Percentiles rank a stretch among this genome's conserved stretches.
Conservation (phyloP, 2,797 vertebrate genomes). For the Odontamblyopus rebecca region DNA sequence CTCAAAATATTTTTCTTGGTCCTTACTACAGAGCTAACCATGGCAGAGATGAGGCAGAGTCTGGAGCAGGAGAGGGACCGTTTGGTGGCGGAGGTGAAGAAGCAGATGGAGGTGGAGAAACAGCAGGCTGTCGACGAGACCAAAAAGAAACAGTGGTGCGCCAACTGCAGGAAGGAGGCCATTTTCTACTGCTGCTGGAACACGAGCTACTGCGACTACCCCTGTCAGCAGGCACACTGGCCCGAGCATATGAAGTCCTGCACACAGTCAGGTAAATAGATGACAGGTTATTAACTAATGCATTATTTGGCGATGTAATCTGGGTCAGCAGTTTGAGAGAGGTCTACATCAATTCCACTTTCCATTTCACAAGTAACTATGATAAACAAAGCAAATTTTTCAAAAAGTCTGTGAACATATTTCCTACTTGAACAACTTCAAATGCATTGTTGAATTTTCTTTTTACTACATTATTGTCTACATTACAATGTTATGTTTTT, state of each 20-base stretch:
- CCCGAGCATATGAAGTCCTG: slow-evolving; percentile 99
- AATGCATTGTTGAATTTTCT: too few relatives aligned
- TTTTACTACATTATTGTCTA: too few relatives aligned
- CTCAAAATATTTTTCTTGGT: background rate
- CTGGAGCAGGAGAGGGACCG: slow-evolving; percentile 94
- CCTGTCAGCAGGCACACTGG: slow-evolving; percentile 98
- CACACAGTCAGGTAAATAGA: slow-evolving; percentile 92
- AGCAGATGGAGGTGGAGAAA: slow-evolving; percentile 92
- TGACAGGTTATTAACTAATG: too few relatives aligned
- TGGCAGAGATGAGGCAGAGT: slow-evolving; percentile 94
- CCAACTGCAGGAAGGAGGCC: slow-evolving; percentile 97
- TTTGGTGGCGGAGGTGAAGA: slow-evolving; percentile 93
- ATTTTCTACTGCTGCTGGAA: slow-evolving; percentile 99
- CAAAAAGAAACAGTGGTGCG: slow-evolving; percentile 99
- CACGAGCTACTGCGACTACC: slow-evolving; percentile 98
- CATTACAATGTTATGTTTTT: too few relatives aligned
- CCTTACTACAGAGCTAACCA: background rate
- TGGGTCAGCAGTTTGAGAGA: too few relatives aligned
- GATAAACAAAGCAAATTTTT: too few relatives aligned
- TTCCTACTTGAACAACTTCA: too few relatives aligned
- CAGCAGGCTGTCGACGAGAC: slow-evolving; percentile 96
- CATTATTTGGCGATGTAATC: too few relatives aligned
- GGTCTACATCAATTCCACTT: too few relatives aligned
- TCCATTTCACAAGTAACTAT: too few relatives aligned
- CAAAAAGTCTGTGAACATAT: too few relatives aligned